phyloP scores from a whole-genome alignment of 2,113 vertebrate genomes.

The Alectura lathami region DNA sequence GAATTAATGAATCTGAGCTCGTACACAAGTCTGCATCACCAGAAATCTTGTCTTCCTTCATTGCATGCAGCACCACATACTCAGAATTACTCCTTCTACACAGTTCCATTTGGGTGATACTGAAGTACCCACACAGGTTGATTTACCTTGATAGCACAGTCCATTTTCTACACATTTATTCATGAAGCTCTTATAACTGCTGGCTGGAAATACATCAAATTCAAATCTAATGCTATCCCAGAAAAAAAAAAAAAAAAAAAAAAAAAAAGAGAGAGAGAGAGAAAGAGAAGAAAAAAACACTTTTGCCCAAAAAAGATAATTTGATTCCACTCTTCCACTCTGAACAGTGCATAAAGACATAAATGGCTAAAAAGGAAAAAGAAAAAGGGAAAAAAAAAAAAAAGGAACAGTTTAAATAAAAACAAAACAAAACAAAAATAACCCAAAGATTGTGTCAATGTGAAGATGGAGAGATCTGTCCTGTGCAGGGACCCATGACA shows the following conservation, averaged over 20 bases:
- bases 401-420: background rate
- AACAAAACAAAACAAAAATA: background rate
- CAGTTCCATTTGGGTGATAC: background rate
- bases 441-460: background rate
- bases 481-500: background rate
- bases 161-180: slow-evolving; percentile 59
- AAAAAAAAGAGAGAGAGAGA: too few relatives aligned
- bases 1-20: background rate
- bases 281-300: background rate
- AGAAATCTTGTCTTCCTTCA: background rate
- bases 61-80: background rate
- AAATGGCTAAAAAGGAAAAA: background rate
- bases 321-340: background rate
- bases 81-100: background rate
- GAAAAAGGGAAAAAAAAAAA: background rate
- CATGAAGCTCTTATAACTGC: slow-evolving; percentile 35
- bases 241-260: background rate
- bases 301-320: background rate
- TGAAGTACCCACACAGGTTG: slow-evolving; percentile 35
- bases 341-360: background rate
- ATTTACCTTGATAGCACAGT: slow-evolving; percentile 58
- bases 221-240: slow-evolving; percentile 30
- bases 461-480: background rate
- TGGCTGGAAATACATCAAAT: slow-evolving; percentile 51
- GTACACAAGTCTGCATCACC: background rate